These are phyloP conservation scores for Agrilus mali DNA, from an alignment of 2,888 invertebrate species.

Conservation along the genomic window DNA sequence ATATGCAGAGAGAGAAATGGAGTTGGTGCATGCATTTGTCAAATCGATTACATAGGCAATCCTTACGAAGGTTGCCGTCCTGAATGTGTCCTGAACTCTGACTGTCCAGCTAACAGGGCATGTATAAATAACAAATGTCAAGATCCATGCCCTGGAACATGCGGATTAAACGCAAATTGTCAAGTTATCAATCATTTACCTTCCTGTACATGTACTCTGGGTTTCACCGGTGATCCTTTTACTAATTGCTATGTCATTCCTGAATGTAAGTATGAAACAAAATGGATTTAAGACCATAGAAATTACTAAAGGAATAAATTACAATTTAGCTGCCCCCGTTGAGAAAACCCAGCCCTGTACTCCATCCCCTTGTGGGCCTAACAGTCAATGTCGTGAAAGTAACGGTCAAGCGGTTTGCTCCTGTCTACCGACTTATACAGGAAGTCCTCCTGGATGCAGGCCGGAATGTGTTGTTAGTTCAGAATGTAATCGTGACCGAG, in stretches of 20 bases:
- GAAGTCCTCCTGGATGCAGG: constrained; percentile 65
- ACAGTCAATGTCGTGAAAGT: constrained; percentile 50
- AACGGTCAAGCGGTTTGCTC: constrained; percentile 39
- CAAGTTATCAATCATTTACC: constrained; percentile 55
- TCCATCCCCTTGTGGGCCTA: constrained; percentile 56
- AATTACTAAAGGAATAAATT: neutral
- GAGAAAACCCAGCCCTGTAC: constrained; percentile 48
- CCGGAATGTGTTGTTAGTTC: constrained; percentile 68
- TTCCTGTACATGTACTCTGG: constrained; percentile 46
- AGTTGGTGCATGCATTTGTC: constrained; percentile 52
- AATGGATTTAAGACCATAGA: constrained; percentile 34
- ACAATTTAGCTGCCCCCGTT: constrained; percentile 28
- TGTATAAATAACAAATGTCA: constrained; percentile 58
- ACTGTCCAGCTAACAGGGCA: constrained; percentile 53
- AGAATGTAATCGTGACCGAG: constrained; percentile 53
- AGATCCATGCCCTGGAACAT: constrained; percentile 60
- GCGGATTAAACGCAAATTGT: constrained; percentile 57
- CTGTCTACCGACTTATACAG: constrained; percentile 58
- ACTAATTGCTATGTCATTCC: constrained; percentile 39
- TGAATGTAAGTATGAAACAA: constrained; percentile 41
- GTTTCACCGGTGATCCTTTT: constrained; percentile 56
- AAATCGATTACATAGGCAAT: constrained; percentile 54
- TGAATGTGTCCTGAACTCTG: constrained; percentile 54
- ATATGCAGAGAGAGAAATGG: constrained; percentile 45
- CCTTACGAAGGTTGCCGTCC: constrained; percentile 61